Percentiles rank a stretch among this genome's conserved stretches.
These are phyloP conservation scores for Scalopus aquaticus DNA, from an alignment of 2,113 vertebrate genomes.

Conservation along the genomic window DNA sequence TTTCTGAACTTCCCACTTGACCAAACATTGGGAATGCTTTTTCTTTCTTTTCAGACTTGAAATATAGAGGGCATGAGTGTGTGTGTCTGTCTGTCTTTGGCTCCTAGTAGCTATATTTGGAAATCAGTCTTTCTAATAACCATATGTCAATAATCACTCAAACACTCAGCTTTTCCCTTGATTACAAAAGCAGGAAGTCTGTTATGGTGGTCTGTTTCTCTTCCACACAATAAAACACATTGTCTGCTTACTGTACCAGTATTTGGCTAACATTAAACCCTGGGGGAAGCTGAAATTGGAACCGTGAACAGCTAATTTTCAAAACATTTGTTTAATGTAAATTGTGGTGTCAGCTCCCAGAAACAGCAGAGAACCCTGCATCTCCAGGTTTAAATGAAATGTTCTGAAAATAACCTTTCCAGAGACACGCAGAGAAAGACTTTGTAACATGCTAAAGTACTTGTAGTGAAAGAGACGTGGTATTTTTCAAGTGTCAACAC, in stretches of 20 bases:
- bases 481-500: conserved; percentile 79
- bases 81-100: neutral
- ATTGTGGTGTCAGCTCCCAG: conserved; percentile 79
- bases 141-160: conserved; percentile 82
- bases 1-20: conserved; percentile 49
- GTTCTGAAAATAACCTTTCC: conserved; percentile 75
- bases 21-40: neutral
- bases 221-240: conserved; percentile 85
- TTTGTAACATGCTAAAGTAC: conserved; percentile 58
- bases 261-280: conserved; percentile 85
- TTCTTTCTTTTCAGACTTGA: conserved; percentile 42
- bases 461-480: conserved; percentile 69
- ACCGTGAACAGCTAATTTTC: conserved; percentile 85
- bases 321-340: conserved; percentile 84
- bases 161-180: conserved; percentile 74
- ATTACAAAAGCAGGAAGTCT: conserved; percentile 89
- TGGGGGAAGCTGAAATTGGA: conserved; percentile 84
- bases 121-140: conserved; percentile 76
- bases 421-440: conserved; percentile 50
- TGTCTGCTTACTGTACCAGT: conserved; percentile 84
- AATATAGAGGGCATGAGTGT: neutral
- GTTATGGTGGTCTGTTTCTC: conserved; percentile 86
- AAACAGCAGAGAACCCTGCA: conserved; percentile 64
- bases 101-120: conserved; percentile 75
- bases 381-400: conserved; percentile 65